Base-by-base conservation (phyloP, 2,888 invertebrate genomes). In the Trachelus iudaicus region DNA sequence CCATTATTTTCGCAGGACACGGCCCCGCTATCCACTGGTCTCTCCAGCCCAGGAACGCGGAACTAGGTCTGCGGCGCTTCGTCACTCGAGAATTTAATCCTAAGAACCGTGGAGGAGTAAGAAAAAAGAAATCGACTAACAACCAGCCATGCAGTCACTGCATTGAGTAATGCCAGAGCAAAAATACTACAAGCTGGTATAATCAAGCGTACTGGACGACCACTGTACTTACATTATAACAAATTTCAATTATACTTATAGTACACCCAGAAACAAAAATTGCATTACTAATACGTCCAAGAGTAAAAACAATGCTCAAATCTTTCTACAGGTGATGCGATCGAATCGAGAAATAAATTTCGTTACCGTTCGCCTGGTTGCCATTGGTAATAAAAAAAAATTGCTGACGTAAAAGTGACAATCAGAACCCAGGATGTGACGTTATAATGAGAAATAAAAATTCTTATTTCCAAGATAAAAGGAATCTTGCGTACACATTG, bases 321-420 rank as follows among this genome's bases (percentile, higher is more conserved):
- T 23, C 15, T 15, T 15, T 40, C 40, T 23, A 40, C 15, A 2
- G 15, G 15, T 1, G 4, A 40, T 6, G 15, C 15, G 6, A 6
- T 40, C 40, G 15, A 40, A 6, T 40, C 15, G 4, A 40, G 15
- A 40, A 15, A 23, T 23, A 40, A 40, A 40, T 40, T 40, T 15
- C 40, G 40, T 40, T 15, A 40, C 15, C 40, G 4, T 15, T 15
- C 15, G 40, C 1, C 1, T 15, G 40, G 4, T 40, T 40, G 23
- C 15, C 71, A 77, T 68, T 75, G 73, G 75, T 31, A 73, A 73
- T n/a, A 37, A 34, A n/a, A n/a, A 68, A 34, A 34, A 69, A 74
- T 56, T 30, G 73, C 23, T 78, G 82, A 80, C 79, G 75, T 74
- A 69, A 74, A 73, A 73, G 77, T 81, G 81, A 79, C 79, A 79